phyloP scores from a whole-genome alignment of 1,140 invertebrate genomes.

The Ostrea edulis region DNA sequence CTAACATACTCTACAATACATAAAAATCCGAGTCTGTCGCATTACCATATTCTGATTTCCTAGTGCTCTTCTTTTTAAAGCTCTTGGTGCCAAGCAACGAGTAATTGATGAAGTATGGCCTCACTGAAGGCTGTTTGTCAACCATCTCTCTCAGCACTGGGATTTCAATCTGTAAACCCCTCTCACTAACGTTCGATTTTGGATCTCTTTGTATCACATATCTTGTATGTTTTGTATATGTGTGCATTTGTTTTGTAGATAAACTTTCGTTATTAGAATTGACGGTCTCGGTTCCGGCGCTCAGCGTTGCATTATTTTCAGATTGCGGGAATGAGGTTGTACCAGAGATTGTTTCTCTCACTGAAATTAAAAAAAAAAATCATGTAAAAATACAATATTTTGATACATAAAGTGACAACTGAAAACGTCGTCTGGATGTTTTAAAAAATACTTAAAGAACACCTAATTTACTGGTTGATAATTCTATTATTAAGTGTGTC shows the following conservation, averaged over 20 bases:
- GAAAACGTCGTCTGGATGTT: neutral
- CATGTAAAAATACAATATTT: neutral
- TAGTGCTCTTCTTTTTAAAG: neutral
- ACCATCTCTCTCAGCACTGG: constrained; percentile 6
- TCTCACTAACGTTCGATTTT: neutral
- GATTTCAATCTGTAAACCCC: constrained; percentile 1
- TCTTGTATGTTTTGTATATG: neutral
- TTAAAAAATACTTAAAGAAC: neutral
- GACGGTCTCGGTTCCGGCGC: too few relatives aligned
- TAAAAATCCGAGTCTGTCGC: neutral
- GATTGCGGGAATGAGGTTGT: constrained; percentile 4
- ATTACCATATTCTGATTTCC: constrained; percentile 17
- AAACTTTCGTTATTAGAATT: neutral
- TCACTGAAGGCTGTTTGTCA: neutral
- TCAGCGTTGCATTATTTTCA: neutral
- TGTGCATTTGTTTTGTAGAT: neutral
- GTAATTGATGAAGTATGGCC: constrained; percentile 15
- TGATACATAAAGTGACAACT: neutral
- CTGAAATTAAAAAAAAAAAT: neutral
- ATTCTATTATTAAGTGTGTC: neutral
- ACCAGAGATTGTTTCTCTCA: neutral
- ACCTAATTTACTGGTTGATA: neutral
- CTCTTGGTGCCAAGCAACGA: neutral
- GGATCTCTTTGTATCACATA: neutral
- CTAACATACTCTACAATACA: too few relatives aligned